A percentile compares a stretch with the other conserved stretches of the same genome.
phyloP scores from a whole-genome alignment of 2,888 invertebrate species.

The Philereme transversata region DNA sequence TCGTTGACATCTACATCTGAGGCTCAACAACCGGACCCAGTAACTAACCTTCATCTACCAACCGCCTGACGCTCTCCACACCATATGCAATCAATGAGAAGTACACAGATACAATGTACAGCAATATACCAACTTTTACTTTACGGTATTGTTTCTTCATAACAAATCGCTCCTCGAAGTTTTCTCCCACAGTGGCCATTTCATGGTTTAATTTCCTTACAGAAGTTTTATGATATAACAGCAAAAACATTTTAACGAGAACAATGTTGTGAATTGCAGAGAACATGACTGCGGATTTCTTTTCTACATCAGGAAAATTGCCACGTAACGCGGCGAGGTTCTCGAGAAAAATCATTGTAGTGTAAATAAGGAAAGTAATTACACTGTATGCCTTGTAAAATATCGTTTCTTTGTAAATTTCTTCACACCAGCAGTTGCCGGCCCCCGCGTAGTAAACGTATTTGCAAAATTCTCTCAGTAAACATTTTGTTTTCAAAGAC shows the following conservation, averaged over 20 bases:
- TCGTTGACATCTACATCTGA: constrained; percentile 22
- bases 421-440: constrained; percentile 69
- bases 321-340: constrained; percentile 69
- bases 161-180: constrained; percentile 58
- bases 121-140: constrained; percentile 60
- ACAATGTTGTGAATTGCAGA: constrained; percentile 73
- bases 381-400: constrained; percentile 57
- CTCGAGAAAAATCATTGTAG: constrained; percentile 69
- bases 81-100: constrained; percentile 66
- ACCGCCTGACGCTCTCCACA: constrained; percentile 63
- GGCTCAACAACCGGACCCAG: constrained; percentile 19
- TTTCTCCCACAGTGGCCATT: constrained; percentile 63
- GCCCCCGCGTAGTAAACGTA: constrained; percentile 69
- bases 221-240: constrained; percentile 65
- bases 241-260: constrained; percentile 65
- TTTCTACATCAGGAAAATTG: constrained; percentile 68
- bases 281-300: constrained; percentile 74
- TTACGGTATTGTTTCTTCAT: constrained; percentile 67
- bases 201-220: constrained; percentile 69
- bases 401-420: constrained; percentile 55
- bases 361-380: constrained; percentile 62
- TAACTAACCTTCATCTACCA: constrained; percentile 61
- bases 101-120: constrained; percentile 68
- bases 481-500: constrained; percentile 55
- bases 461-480: constrained; percentile 61